Conservation (phyloP, 1,140 invertebrate species). For the Harlomillsia oculata region DNA sequence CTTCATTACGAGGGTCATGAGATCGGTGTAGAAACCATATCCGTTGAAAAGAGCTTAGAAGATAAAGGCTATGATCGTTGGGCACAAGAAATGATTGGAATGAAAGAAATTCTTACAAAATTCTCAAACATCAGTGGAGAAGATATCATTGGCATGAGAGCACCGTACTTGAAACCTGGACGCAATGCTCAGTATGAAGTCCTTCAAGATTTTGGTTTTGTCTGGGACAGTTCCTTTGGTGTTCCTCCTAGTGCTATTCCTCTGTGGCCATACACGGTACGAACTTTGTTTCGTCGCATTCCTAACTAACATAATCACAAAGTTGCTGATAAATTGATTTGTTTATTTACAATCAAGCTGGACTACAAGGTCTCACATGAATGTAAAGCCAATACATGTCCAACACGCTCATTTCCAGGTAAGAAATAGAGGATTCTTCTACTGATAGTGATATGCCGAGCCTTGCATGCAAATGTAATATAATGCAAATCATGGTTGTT, state of each 20-base stretch:
- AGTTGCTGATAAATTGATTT: too few species aligned
- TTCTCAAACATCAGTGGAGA: constrained; percentile 71
- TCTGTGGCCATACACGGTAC: constrained; percentile 92
- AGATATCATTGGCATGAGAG: constrained; percentile 77
- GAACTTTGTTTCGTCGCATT: too few species aligned
- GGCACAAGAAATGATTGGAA: constrained; percentile 86
- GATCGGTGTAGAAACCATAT: constrained; percentile 81
- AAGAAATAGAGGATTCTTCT: constrained; percentile 29
- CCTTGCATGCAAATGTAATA: too few species aligned
- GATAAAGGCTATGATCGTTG: constrained; percentile 82
- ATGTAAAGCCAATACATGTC: constrained; percentile 82
- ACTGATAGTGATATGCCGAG: too few species aligned
- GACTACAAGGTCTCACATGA: constrained; percentile 85
- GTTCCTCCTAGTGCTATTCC: constrained; percentile 69
- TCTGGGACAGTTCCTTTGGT: constrained; percentile 82
- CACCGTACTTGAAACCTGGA: constrained; percentile 80
- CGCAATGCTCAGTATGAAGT: constrained; percentile 85
- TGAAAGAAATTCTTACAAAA: constrained; percentile 72
- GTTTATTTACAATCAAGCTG: too few species aligned
- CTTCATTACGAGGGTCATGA: constrained; percentile 81
- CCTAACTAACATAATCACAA: too few species aligned
- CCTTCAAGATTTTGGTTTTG: constrained; percentile 79
- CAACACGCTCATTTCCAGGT: constrained; percentile 80
- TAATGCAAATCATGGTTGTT: too few species aligned
- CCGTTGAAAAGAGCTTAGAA: constrained; percentile 70